Evolutionary conservation across 2,113 vertebrate genomes (phyloP).

Genomic region (Daphoenositta chrysoptera): DNA sequence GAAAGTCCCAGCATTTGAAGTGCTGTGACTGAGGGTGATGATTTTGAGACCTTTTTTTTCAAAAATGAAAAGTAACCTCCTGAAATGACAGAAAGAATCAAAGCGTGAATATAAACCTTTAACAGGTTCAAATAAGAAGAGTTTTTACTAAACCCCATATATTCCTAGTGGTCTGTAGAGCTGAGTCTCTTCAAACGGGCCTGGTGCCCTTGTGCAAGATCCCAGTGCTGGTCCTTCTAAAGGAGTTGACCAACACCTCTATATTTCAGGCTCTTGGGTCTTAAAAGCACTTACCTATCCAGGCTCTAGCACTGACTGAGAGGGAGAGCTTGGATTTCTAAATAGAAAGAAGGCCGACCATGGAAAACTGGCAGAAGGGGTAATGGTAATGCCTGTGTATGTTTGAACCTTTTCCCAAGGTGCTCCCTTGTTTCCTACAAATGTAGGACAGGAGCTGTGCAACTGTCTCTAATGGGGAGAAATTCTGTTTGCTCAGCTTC

Average conservation of each 20-base stretch:
- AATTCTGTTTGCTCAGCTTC: not conserved
- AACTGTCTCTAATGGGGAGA: not conserved
- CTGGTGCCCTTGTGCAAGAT: not conserved
- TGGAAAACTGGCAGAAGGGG: not conserved
- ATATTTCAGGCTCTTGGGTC: not conserved
- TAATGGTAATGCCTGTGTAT: not conserved
- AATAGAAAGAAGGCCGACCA: not conserved
- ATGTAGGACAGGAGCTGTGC: not conserved
- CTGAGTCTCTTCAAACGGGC: not conserved
- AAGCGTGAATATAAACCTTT: not conserved
- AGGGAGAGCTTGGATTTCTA: not conserved
- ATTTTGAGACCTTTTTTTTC: not conserved
- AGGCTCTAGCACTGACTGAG: not conserved
- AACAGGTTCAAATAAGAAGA: not conserved
- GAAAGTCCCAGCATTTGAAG: not conserved
- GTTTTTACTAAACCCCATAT: not conserved
- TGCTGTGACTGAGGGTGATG: not conserved
- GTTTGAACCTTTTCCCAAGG: not conserved
- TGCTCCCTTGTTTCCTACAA: not conserved
- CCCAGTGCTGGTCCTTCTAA: not conserved
- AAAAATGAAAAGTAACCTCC: not conserved
- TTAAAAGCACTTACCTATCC: not conserved
- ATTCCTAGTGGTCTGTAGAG: not conserved
- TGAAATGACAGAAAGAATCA: not conserved
- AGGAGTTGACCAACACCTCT: not conserved